Evolutionary conservation across 1,140 invertebrate genomes (phyloP), one percentile per base, ranked within the genome.

Genomic region (Teleopsis dalmanni): DNA sequence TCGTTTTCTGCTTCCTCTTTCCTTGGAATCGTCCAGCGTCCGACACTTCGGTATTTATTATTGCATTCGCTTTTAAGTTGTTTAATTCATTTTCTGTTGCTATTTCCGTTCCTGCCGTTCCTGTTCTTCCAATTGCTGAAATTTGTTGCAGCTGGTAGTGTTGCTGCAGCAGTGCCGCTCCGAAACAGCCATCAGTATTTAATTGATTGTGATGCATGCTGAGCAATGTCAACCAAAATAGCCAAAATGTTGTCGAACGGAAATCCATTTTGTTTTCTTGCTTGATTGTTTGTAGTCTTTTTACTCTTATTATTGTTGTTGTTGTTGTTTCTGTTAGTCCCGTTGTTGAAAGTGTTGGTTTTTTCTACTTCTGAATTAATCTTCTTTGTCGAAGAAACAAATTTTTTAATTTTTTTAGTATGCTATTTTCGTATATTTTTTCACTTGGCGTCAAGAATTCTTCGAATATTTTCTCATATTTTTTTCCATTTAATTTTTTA

Each of bases 181-280:
- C 48, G 40, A 23, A 19, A 48, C 52, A 50, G 49, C 57, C 45
- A 57, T 58, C 52, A 53, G 42, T 46, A 55, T 53, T 51, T 56
- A 66, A 63, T 56, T 58, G 59, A 53, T 57, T 48, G 50, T 55
- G 57, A 22, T 50, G 47, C 45, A 47, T 36, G 41, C 52, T 55
- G 41, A 60, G 14, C 60, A 66, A 55, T 59, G 63, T 64, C 63
- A 66, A 40, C 55, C 61, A 50, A 60, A 66, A 57, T 50, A 66
- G 53, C 60, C 64, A 63, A 59, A 66, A 59, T 48, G 56, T 40
- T 50, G 57, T 57, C 21, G 29, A 38, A 43, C 42, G 34, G 33
- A 50, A 36, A 38, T 38, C 36, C 45, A 47, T 47, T 37, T 31
- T 47, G 34, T 19, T 35, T 23, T 13, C 16, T 16, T 13, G n/a